Evolutionary conservation across 1,140 invertebrate genomes (phyloP), one percentile per base, ranked within the genome.

Genomic region (Carcinoscorpius rotundicauda): DNA sequence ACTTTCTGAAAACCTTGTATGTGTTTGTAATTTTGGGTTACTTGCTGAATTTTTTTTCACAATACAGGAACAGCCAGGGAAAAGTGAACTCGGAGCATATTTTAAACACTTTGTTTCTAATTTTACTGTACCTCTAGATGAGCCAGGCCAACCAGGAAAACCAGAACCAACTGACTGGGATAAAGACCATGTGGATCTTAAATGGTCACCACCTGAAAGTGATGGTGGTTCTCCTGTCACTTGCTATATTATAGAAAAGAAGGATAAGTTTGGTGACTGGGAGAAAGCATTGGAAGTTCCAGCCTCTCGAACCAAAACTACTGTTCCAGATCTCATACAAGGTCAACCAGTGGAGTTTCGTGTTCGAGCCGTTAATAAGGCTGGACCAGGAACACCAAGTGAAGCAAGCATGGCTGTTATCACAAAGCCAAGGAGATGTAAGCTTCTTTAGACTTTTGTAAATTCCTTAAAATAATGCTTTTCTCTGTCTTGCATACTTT

Each of bases 231-330:
- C 89, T 1, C 90, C 90, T 51, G 85, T 95, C 64, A 86, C 87
- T 49, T 85, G 85, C 9, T 95, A 93, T 74, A 79, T 94, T 57
- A 78, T 96, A 59, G 92, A 96, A 79, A 93, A 93, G 82, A 93
- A 93, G 76, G 91, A 94, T 75, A 93, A 93, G 76, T 91, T 88
- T 73, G 91, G 91, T n/a, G 86, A 91, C 72, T 98, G 94, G 94
- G 91, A 94, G 74, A 93, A 91, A 75, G 91, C 89, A 0, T 73
- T 87, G 3, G 88, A 91, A 76, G 85, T 88, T 6, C 89, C 92
- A 4, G 87, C 87, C 6, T 83, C 85, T 70, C 79, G 85, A 71
- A 89, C 87, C n/a, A 86, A 83, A 62, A 89, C 87, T 48, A 89
- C 86, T 56, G 92, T 98, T 29, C 86, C 87, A 0, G 87, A 94